Percentiles rank a stretch among this genome's conserved stretches.
Evolutionary conservation across 2,888 invertebrate genomes (phyloP).

Genomic region (Deroplatys truncata): DNA sequence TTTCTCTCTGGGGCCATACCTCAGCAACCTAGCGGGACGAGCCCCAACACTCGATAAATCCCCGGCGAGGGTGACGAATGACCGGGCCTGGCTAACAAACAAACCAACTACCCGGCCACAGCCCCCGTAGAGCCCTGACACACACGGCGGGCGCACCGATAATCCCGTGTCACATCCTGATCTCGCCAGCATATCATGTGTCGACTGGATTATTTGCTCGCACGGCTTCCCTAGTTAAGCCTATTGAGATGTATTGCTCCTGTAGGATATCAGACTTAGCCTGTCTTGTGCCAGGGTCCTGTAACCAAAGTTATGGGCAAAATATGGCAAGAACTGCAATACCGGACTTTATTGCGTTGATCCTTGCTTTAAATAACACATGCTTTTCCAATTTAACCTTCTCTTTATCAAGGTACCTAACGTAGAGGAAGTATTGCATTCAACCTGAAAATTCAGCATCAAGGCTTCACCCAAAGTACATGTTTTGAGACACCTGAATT

Average conservation of each 20-base stretch:
- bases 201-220: neutral
- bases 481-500: too few species aligned
- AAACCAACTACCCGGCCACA: neutral
- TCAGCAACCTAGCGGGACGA: neutral
- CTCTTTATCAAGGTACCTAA: too few species aligned
- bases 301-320: neutral
- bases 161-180: neutral
- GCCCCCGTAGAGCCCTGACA: neutral
- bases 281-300: neutral
- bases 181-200: neutral
- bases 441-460: too few species aligned
- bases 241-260: neutral
- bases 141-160: neutral
- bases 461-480: too few species aligned
- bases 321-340: neutral
- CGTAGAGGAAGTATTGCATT: too few species aligned
- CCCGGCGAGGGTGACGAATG: conserved; percentile 1
- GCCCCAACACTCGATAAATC: neutral
- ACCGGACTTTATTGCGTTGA: neutral
- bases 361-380: neutral
- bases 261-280: neutral
- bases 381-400: too few species aligned
- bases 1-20: neutral
- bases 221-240: neutral
- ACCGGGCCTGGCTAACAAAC: neutral